phyloP scores from a whole-genome alignment of 2,113 vertebrate species.

The Plecturocebus donacophilus region DNA sequence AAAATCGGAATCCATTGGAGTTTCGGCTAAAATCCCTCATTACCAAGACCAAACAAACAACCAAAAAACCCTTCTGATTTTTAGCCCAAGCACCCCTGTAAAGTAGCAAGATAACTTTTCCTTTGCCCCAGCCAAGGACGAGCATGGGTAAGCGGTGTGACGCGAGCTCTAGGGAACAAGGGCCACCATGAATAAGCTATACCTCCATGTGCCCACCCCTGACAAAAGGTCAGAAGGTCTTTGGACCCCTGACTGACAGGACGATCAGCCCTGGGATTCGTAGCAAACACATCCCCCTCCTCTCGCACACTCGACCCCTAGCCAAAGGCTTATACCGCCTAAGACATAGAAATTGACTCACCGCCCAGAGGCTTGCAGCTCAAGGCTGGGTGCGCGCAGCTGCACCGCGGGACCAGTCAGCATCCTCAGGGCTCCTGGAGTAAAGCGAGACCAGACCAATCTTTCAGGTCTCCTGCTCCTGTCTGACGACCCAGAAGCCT shows the following conservation, averaged over 20 bases:
- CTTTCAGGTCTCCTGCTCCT: neutral
- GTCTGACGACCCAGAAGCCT: slow-evolving; percentile 50
- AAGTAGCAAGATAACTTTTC: neutral
- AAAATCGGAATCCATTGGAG: neutral
- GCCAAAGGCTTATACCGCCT: neutral
- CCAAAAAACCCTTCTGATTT: neutral
- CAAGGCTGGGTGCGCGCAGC: neutral
- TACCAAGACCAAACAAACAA: neutral
- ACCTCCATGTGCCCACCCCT: rapidly evolving
- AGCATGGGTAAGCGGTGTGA: neutral
- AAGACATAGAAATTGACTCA: slow-evolving; percentile 44
- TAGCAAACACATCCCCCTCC: neutral
- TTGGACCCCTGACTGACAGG: neutral
- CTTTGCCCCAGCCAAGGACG: neutral
- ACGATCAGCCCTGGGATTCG: neutral
- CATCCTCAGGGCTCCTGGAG: neutral
- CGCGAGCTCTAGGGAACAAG: neutral
- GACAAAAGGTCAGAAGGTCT: neutral
- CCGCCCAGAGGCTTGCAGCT: slow-evolving; percentile 4
- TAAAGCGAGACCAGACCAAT: neutral
- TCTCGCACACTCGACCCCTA: neutral
- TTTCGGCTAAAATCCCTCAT: neutral
- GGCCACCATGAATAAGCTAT: neutral
- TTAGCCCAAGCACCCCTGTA: neutral
- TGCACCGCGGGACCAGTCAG: neutral